Evolutionary conservation across 2,797 vertebrate species (phyloP).

Genomic region (Picus viridis): DNA sequence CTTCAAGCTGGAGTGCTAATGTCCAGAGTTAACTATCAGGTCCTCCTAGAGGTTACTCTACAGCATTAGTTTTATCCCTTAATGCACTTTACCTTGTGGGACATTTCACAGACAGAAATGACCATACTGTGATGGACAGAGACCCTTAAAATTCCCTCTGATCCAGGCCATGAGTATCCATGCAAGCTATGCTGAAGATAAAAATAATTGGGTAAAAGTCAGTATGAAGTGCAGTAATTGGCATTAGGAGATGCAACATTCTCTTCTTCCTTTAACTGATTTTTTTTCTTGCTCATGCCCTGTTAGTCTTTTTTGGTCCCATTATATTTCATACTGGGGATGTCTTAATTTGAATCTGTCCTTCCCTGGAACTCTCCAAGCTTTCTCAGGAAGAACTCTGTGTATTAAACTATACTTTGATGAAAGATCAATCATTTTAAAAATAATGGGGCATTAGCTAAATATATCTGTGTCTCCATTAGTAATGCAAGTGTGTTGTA

Average conservation of each 20-base stretch:
- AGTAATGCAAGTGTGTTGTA: not conserved
- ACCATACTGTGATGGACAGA: not conserved
- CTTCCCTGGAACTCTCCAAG: not conserved
- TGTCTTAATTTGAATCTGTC: not conserved
- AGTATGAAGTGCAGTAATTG: constrained; percentile 37
- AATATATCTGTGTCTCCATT: constrained; percentile 1
- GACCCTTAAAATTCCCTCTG: constrained; percentile 2
- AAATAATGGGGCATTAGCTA: constrained; percentile 18
- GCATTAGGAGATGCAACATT: not conserved
- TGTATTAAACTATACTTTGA: not conserved
- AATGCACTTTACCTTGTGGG: not conserved
- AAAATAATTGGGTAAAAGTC: constrained; percentile 59
- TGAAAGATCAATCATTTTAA: not conserved
- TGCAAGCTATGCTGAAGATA: not conserved
- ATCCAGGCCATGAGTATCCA: not conserved
- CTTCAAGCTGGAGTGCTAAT: not conserved
- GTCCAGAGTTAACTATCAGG: not conserved
- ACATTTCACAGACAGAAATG: not conserved
- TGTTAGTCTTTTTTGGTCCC: not conserved
- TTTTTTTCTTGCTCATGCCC: not conserved
- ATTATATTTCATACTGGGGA: not conserved
- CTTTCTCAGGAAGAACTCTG: not conserved
- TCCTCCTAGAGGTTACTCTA: not conserved
- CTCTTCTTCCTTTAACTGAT: not conserved
- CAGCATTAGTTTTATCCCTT: not conserved